Evolutionary conservation across 1,140 invertebrate species (phyloP).

Genomic region (Drosophila insularis): DNA sequence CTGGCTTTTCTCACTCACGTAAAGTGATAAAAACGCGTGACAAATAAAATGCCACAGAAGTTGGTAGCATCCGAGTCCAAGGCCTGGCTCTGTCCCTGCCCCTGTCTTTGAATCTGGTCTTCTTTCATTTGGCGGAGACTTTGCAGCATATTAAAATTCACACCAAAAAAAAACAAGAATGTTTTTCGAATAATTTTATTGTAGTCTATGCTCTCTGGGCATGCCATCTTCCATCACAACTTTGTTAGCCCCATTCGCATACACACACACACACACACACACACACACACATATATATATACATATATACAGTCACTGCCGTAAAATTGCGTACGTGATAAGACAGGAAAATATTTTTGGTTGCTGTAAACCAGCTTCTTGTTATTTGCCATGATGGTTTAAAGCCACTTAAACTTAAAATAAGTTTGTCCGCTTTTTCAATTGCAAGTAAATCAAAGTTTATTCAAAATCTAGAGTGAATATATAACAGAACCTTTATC

Average conservation of each 20-base stretch:
- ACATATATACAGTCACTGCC: constrained; percentile 55
- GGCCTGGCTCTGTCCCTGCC: background rate
- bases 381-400: background rate
- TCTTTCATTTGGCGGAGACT: constrained; percentile 34
- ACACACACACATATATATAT: background rate
- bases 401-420: constrained; percentile 8
- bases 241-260: constrained; percentile 66
- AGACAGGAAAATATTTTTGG: constrained; percentile 25
- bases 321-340: constrained; percentile 73
- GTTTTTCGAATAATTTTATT: constrained; percentile 73
- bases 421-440: constrained; percentile 13
- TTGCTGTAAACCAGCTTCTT: constrained; percentile 2
- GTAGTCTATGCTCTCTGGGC: constrained; percentile 53
- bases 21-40: constrained; percentile 80
- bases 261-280: background rate
- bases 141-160: constrained; percentile 69
- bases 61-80: constrained; percentile 1
- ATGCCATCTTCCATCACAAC: constrained; percentile 54
- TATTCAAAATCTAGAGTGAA: background rate
- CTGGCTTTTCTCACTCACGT: constrained; percentile 41
- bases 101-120: constrained; percentile 2
- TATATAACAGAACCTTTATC: background rate
- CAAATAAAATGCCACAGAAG: constrained; percentile 72
- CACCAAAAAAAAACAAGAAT: constrained; percentile 42
- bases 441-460: constrained; percentile 13